These are phyloP conservation scores for Danaus plexippus DNA, from an alignment of 1,140 invertebrate genomes.

Conservation along the genomic window DNA sequence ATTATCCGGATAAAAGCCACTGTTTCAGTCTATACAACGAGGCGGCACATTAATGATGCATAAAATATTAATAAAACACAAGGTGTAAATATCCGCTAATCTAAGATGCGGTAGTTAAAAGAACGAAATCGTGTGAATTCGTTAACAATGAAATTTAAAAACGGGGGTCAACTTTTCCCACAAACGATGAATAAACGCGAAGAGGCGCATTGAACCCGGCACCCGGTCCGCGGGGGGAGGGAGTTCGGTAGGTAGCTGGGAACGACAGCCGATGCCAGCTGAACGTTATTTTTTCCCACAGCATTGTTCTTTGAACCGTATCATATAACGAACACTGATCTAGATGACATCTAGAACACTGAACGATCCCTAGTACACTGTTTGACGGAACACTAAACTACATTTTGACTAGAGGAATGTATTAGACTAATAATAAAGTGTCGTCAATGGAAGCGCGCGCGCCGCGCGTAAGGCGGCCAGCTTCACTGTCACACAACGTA, in stretches of 20 bases:
- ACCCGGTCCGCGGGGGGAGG: constrained; percentile 61
- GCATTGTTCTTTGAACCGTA: constrained; percentile 70
- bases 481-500: constrained; percentile 49
- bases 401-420: constrained; percentile 49
- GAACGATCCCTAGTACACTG: constrained; percentile 28
- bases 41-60: neutral
- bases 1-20: neutral
- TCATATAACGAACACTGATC: constrained; percentile 43
- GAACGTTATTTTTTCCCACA: constrained; percentile 73
- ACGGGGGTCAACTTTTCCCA: constrained; percentile 70
- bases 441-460: constrained; percentile 48
- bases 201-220: constrained; percentile 69
- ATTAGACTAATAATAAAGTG: constrained; percentile 38
- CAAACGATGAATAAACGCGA: constrained; percentile 70
- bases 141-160: constrained; percentile 68
- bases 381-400: constrained; percentile 30
- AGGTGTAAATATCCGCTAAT: constrained; percentile 24
- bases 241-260: constrained; percentile 67
- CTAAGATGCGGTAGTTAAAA: constrained; percentile 51
- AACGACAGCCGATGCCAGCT: constrained; percentile 69
- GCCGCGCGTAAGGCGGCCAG: constrained; percentile 58
- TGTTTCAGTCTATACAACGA: constrained; percentile 1
- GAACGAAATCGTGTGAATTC: constrained; percentile 64
- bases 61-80: neutral
- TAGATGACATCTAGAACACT: constrained; percentile 40